Conservation (phyloP, 2,797 vertebrate species). For the Enteromius argenteus region DNA sequence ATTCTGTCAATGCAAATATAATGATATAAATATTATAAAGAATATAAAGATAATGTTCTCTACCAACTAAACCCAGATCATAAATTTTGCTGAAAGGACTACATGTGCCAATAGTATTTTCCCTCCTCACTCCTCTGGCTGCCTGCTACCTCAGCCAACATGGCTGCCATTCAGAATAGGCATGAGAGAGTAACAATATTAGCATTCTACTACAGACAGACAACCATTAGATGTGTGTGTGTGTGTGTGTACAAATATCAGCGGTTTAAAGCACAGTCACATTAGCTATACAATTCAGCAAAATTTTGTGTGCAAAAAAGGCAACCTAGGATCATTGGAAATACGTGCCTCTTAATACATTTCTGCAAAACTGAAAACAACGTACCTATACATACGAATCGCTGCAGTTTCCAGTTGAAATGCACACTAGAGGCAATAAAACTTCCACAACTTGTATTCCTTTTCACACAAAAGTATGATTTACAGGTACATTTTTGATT, state of each 20-base stretch:
- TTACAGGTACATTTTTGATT: no score
- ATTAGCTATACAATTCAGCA: background rate
- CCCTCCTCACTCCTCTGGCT: conserved; percentile 10
- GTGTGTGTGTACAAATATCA: background rate
- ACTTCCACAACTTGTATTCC: no score
- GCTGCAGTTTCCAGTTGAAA: no score
- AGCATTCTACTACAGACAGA: conserved; percentile 32
- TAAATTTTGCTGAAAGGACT: background rate
- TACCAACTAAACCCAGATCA: background rate
- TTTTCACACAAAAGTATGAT: no score
- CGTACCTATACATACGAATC: no score
- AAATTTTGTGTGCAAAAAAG: background rate
- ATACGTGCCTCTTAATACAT: no score
- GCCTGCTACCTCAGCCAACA: conserved; percentile 9
- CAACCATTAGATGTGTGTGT: conserved; percentile 18
- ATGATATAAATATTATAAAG: background rate
- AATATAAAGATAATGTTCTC: background rate
- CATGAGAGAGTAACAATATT: conserved; percentile 30
- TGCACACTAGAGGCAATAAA: no score
- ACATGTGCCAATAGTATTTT: conserved; percentile 3
- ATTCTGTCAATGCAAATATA: background rate
- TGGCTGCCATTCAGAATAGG: conserved; percentile 16
- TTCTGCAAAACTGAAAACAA: background rate
- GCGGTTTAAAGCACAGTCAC: background rate
- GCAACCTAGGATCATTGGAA: no score